Evolutionary conservation across 1,140 invertebrate genomes (phyloP).

Genomic region (Ostrea denselamellosa): DNA sequence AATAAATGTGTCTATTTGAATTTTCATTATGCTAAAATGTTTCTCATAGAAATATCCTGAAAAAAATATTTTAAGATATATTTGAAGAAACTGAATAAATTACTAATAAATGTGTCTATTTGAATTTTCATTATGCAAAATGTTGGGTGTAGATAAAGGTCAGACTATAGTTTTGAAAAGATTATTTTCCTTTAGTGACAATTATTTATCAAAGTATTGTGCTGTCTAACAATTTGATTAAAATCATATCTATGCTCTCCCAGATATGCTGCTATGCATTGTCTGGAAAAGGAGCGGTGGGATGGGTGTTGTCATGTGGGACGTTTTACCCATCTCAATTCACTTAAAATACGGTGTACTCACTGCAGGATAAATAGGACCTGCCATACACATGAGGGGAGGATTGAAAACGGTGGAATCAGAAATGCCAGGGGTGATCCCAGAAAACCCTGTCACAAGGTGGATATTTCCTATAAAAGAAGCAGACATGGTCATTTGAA

Average conservation of each 20-base stretch:
- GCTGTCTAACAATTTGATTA: too few relatives aligned
- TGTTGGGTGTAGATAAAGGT: too few relatives aligned
- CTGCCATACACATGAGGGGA: constrained; percentile 44
- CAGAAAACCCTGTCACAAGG: constrained; percentile 33
- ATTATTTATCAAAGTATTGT: too few relatives aligned
- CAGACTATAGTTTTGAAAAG: too few relatives aligned
- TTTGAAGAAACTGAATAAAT: background rate
- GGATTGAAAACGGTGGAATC: constrained; percentile 40
- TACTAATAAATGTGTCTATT: background rate
- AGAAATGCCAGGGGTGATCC: constrained; percentile 49
- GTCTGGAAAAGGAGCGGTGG: too few relatives aligned
- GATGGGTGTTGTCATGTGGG: too few relatives aligned
- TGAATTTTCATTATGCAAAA: too few relatives aligned
- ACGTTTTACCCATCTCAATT: background rate
- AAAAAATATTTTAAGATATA: too few relatives aligned
- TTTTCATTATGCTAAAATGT: too few relatives aligned
- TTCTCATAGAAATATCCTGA: background rate
- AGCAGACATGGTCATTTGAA: background rate
- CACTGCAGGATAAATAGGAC: constrained; percentile 44
- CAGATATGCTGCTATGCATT: too few relatives aligned
- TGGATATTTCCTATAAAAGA: constrained; percentile 34
- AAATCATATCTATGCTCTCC: too few relatives aligned
- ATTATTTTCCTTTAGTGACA: too few relatives aligned
- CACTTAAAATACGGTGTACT: background rate
- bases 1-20: background rate